A percentile compares a stretch with the other conserved stretches of the same genome.
These are phyloP conservation scores for Paradisaea rubra DNA, from an alignment of 2,113 vertebrate species.

Conservation along the genomic window DNA sequence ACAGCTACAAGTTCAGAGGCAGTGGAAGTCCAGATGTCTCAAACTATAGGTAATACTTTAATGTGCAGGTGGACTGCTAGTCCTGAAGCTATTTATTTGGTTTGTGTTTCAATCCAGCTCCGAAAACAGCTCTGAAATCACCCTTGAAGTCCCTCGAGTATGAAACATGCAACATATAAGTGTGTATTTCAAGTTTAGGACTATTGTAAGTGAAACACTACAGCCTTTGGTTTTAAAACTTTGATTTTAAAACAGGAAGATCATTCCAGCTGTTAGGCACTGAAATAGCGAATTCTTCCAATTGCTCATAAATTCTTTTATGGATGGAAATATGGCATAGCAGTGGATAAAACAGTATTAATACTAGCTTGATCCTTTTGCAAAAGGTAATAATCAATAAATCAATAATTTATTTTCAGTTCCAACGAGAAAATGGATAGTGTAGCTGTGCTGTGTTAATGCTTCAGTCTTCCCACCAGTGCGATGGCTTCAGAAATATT, in stretches of 20 bases:
- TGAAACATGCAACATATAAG: fast-evolving
- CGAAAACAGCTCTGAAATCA: background rate
- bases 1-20: background rate
- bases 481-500: background rate
- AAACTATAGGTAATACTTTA: background rate
- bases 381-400: background rate
- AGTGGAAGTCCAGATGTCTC: background rate
- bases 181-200: background rate
- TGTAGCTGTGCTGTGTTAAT: background rate
- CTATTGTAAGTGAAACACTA: background rate
- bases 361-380: background rate
- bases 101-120: background rate
- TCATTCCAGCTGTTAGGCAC: background rate
- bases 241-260: background rate
- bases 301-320: background rate
- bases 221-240: background rate
- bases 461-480: background rate
- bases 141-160: background rate
- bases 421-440: background rate
- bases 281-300: background rate
- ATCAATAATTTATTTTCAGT: background rate
- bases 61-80: background rate
- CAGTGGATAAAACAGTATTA: background rate
- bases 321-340: background rate
- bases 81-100: background rate